Conservation (phyloP, 2,888 invertebrate species). For the Elysia crispata region DNA sequence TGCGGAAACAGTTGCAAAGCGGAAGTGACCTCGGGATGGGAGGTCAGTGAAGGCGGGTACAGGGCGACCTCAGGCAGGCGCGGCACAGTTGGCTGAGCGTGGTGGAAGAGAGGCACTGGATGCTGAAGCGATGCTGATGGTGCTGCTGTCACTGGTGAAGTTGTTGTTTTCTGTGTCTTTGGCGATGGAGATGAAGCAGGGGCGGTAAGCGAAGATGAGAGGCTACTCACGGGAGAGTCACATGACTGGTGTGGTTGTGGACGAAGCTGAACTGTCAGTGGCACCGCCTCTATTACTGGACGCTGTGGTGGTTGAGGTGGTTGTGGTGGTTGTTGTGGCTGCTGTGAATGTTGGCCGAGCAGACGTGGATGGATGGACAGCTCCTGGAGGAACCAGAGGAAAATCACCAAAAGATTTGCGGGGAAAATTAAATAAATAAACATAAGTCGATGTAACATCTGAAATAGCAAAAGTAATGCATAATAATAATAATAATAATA, state of each 20-base stretch:
- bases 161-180: not conserved
- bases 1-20: constrained; percentile 10
- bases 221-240: not conserved
- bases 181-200: constrained; percentile 14
- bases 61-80: constrained; percentile 16
- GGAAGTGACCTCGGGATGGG: not conserved
- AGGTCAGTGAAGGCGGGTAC: constrained; percentile 5
- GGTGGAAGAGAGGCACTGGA: not conserved
- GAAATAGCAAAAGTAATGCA: too few relatives aligned
- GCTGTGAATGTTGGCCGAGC: not conserved
- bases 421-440: too few relatives aligned
- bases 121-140: not conserved
- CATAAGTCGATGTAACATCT: too few relatives aligned
- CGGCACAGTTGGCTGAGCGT: not conserved
- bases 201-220: not conserved
- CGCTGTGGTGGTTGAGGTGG: too few relatives aligned
- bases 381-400: constrained; percentile 5
- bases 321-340: too few relatives aligned
- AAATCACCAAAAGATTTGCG: too few relatives aligned
- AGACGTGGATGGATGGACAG: constrained; percentile 17
- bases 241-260: constrained; percentile 9
- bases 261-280: too few relatives aligned
- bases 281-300: too few relatives aligned
- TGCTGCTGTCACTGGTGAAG: not conserved
- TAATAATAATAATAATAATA: too few relatives aligned